Conservation (phyloP, 2,113 vertebrate species). For the Cyprinodon brontotheroides region DNA sequence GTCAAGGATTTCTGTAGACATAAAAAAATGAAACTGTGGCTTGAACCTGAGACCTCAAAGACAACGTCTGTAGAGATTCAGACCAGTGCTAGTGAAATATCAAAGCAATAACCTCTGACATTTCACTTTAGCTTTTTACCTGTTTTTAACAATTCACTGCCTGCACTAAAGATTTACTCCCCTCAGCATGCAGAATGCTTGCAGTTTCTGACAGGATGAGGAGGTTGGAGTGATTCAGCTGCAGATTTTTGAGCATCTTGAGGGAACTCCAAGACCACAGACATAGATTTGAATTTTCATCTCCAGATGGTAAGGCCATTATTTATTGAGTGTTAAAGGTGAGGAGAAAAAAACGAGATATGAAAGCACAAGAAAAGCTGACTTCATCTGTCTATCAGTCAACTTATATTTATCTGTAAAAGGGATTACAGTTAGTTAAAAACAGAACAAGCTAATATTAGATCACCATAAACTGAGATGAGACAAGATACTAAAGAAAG, state of each 20-base stretch:
- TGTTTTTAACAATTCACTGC: no score
- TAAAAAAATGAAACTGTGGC: not conserved
- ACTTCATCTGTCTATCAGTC: not conserved
- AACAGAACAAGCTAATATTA: no score
- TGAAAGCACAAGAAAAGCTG: not conserved
- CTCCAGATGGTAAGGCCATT: not conserved
- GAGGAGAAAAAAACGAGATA: not conserved
- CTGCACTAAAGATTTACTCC: no score
- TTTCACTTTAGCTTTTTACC: no score
- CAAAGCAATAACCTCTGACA: not conserved
- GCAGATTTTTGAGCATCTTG: not conserved
- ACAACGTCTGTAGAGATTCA: no score
- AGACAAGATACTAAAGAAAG: no score
- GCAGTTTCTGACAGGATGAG: not conserved
- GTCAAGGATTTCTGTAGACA: not conserved
- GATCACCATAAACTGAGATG: no score
- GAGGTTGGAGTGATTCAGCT: not conserved
- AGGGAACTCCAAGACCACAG: not conserved
- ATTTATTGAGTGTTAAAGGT: not conserved
- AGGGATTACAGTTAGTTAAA: no score
- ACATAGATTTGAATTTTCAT: not conserved
- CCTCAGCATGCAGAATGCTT: not conserved
- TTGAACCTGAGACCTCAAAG: no score
- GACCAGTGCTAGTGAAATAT: not conserved
- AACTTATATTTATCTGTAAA: no score